Base-by-base conservation (phyloP, 2,113 vertebrate genomes). In the Paralichthys olivaceus region DNA sequence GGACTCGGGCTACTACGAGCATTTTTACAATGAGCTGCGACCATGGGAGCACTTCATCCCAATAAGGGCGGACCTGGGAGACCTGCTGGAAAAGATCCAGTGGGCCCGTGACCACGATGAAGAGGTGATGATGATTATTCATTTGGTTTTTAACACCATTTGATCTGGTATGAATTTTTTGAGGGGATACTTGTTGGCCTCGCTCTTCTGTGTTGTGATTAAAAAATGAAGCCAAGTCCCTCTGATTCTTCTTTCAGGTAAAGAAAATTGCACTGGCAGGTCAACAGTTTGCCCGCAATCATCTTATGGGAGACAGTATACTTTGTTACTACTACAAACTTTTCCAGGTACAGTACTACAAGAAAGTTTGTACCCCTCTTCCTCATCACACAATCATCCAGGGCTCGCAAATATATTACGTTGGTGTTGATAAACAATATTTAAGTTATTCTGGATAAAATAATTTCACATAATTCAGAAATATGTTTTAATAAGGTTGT, bases 251-350 rank as follows among this genome's bases (percentile, higher is more conserved):
- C 3, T 82, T 77, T 20, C 81, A 99, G 98, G 96, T 94, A 51
- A 95, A 94, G 91, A 96, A 92, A 80, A 99, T 99, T 85, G 96
- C 96, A 65, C 93, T 95, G 86, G 84, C 95, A 4, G 97, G 96
- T 59, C 97, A 98, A 80, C 95, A 96, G 91, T 99, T 96, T 95
- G 96, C 96, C 80, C 96, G 97, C 75, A 94, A 91, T 72, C 92
- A 96, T 66, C 96, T 99, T 40, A 98, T 97, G 96, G 96, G 96
- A 7, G 95, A 98, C 87, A 91, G 92, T 26, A 93, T 99, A 92
- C 98, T 99, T 88, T 99, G 97, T 83, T 99, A 99, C 80, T 98
- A 99, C 92, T 96, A 96, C 92, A 97, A 95, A 87, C 97, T 99
- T 76, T 96, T 98, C 82, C 94, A 97, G 96, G 98, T 99, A 94